Evolutionary conservation across 2,888 invertebrate species (phyloP), one percentile per base, ranked within the genome.

Genomic region (Synergus gifuensis): DNA sequence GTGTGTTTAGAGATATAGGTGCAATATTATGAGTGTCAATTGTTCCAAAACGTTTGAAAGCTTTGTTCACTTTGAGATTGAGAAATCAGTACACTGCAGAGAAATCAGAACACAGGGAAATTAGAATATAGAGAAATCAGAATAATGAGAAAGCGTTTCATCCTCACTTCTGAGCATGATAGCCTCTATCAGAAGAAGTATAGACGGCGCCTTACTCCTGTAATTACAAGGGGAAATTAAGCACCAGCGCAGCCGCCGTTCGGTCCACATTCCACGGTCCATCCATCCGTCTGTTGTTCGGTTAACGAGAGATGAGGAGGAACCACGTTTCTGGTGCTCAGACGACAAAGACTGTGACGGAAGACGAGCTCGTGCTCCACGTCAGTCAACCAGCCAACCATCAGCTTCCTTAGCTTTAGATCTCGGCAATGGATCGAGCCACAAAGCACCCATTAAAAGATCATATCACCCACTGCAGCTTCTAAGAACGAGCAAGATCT

Each of bases 201-300:
- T 73, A 73, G 82, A 82, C 80, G 79, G 79, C 80, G 82, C 82
- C 80, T 83, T 80, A 82, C 80, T 88, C 90, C 89, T 90, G 92
- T 92, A 92, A 93, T 93, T 92, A 92, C 92, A 90, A 90, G 90
- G 91, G 91, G 89, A 92, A 93, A 93, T 93, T 93, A 92, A 93
- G 92, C 91, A 92, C 91, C 92, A 88, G 90, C 90, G 90, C 92
- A 92, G 91, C 91, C 91, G 90, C 87, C 86, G 79, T 78, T 79
- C 79, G 89, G 89, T 89, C 89, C 86, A 88, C 85, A 86, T 87
- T 86, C 87, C 86, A 84, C 85, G 86, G 87, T 86, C 87, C 86
- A 84, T 88, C 87, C 84, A 88, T 89, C 86, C 88, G 84, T 81
- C 79, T 84, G 84, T 84, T 83, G 82, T 84, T 84, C 86, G 82